Percentiles rank a stretch among this genome's conserved stretches.
phyloP scores from a whole-genome alignment of 2,113 vertebrate species.

The Hyaena hyaena region DNA sequence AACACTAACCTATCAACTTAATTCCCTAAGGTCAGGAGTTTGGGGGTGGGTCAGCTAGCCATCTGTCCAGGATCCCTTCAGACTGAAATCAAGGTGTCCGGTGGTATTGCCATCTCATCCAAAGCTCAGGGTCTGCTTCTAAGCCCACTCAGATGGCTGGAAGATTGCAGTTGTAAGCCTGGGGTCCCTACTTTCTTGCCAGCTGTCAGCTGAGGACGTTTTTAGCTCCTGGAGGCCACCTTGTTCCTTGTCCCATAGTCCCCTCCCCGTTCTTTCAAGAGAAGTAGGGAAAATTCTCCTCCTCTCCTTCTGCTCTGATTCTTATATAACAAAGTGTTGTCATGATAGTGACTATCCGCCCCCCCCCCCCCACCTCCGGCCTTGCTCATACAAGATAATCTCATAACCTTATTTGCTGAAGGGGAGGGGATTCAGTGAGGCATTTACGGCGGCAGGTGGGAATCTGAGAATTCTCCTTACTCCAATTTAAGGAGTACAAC shows the following conservation, averaged over 20 bases:
- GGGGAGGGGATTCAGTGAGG: fast-evolving
- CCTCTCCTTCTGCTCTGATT: no score
- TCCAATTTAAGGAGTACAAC: neutral
- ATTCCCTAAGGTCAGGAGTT: neutral
- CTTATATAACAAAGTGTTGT: neutral
- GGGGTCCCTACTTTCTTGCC: neutral
- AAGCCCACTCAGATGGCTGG: neutral
- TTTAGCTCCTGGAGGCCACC: neutral
- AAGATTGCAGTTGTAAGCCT: neutral
- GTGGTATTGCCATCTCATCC: neutral
- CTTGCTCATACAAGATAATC: neutral
- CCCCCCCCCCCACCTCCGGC: no score
- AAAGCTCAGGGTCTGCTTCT: neutral
- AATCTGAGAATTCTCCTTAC: neutral
- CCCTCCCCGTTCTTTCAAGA: neutral
- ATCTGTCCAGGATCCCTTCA: neutral
- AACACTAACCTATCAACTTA: neutral
- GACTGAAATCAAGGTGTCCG: neutral
- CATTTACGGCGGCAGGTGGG: neutral
- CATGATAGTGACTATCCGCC: neutral
- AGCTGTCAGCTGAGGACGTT: fast-evolving
- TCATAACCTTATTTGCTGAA: neutral
- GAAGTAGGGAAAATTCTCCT: neutral
- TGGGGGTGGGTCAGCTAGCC: neutral
- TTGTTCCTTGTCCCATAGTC: fast-evolving